Evolutionary conservation across 2,797 vertebrate species (phyloP).

Genomic region (Odontamblyopus rebecca): DNA sequence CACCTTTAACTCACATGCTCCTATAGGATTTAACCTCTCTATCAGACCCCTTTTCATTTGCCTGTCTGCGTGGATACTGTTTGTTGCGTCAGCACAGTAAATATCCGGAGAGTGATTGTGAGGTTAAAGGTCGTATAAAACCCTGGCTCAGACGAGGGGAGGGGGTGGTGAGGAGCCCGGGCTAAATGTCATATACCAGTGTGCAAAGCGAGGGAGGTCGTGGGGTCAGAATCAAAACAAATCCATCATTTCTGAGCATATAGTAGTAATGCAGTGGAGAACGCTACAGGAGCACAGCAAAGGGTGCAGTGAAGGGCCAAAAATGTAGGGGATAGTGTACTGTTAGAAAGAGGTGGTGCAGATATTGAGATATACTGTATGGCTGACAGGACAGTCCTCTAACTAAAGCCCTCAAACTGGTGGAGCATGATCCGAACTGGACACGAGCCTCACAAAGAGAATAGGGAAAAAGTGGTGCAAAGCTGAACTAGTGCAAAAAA

Average conservation of each 20-base stretch:
- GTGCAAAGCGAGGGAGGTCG: slow-evolving; percentile 54
- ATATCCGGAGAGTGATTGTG: slow-evolving; percentile 44
- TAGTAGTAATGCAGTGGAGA: slow-evolving; percentile 31
- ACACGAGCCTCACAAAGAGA: no score
- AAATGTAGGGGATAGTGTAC: slow-evolving; percentile 21
- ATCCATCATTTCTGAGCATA: slow-evolving; percentile 67
- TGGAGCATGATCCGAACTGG: no score
- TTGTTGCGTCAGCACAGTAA: slow-evolving; percentile 57
- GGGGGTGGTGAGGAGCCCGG: slow-evolving; percentile 8
- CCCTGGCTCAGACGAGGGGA: slow-evolving; percentile 34
- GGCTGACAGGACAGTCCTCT: neutral
- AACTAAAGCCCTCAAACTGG: no score
- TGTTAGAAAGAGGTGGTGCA: slow-evolving; percentile 11
- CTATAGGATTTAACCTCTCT: neutral
- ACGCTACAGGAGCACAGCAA: slow-evolving; percentile 34
- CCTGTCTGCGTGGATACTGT: slow-evolving; percentile 12
- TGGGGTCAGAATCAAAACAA: slow-evolving; percentile 66
- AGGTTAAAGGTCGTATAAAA: slow-evolving; percentile 60
- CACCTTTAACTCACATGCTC: neutral
- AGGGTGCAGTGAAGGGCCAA: slow-evolving; percentile 31
- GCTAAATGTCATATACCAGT: slow-evolving; percentile 56
- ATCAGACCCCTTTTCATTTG: slow-evolving; percentile 13
- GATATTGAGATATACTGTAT: slow-evolving; percentile 19
- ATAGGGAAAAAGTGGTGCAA: no score
- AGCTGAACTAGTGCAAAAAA: no score